Percentiles rank a stretch among this genome's conserved stretches.
These are phyloP conservation scores for Saccopteryx bilineata DNA, from an alignment of 2,113 vertebrate species.

Conservation along the genomic window DNA sequence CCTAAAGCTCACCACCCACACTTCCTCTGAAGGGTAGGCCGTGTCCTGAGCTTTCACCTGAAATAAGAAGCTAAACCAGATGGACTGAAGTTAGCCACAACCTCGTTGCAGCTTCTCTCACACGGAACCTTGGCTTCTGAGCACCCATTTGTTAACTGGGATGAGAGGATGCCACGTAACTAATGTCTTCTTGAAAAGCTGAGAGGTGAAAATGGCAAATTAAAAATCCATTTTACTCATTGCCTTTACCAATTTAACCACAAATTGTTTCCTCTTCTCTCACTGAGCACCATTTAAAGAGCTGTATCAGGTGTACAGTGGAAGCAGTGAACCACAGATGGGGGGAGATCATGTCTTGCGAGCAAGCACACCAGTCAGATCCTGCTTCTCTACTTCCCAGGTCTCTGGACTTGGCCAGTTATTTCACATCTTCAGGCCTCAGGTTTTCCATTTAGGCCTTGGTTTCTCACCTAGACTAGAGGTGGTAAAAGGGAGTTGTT, in stretches of 20 bases:
- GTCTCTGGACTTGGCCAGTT: background rate
- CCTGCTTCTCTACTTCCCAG: background rate
- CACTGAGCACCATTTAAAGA: conserved; percentile 29
- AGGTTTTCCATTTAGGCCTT: background rate
- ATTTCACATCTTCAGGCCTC: background rate
- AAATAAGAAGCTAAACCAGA: background rate
- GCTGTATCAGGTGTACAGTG: background rate
- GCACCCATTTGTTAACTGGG: background rate
- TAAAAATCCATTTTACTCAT: conserved; percentile 1
- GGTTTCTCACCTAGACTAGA: background rate
- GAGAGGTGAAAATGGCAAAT: background rate
- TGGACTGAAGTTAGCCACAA: conserved; percentile 64
- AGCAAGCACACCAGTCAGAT: background rate
- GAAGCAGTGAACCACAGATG: conserved; percentile 29
- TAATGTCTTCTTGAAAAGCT: conserved; percentile 62
- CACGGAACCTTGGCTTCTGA: conserved; percentile 8
- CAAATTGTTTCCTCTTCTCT: conserved; percentile 55
- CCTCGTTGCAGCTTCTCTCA: conserved; percentile 55
- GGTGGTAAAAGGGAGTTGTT: background rate
- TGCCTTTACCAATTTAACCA: conserved; percentile 60
- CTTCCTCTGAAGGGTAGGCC: conserved; percentile 65
- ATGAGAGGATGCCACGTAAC: background rate
- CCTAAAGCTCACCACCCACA: conserved; percentile 65
- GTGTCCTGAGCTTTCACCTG: background rate
- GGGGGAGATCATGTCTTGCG: background rate